Percentiles rank a stretch among this genome's conserved stretches.
Evolutionary conservation across 2,888 invertebrate species (phyloP).

Genomic region (Ormyrus nitidulus): DNA sequence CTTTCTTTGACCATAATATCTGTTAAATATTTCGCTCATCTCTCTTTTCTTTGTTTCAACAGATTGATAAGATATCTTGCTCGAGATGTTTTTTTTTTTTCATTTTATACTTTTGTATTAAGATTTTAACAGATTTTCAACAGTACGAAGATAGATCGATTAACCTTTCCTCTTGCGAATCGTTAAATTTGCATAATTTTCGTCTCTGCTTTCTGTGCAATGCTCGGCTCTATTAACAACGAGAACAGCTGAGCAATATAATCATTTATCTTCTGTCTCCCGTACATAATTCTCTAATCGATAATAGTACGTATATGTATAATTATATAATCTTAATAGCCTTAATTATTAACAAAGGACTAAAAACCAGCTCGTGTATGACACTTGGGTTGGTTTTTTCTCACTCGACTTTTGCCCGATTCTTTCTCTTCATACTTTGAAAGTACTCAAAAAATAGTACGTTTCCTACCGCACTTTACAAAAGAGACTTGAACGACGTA

Average conservation of each 20-base stretch:
- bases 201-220: constrained; percentile 36
- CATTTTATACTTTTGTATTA: constrained; percentile 22
- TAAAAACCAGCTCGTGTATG: constrained; percentile 24
- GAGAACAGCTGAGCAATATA: constrained; percentile 38
- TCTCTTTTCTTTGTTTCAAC: not conserved
- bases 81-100: not conserved
- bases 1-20: too few relatives aligned
- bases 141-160: not conserved
- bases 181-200: constrained; percentile 21
- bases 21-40: too few relatives aligned
- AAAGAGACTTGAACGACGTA: constrained; percentile 28
- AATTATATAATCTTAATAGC: constrained; percentile 29
- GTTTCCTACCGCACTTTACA: constrained; percentile 28
- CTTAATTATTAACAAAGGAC: constrained; percentile 35
- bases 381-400: constrained; percentile 22
- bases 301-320: constrained; percentile 22
- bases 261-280: constrained; percentile 10
- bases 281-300: constrained; percentile 8
- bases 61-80: too few relatives aligned
- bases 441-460: constrained; percentile 50
- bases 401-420: constrained; percentile 33
- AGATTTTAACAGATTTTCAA: constrained; percentile 22
- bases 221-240: constrained; percentile 32
- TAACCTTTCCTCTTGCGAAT: not conserved
- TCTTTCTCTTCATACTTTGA: constrained; percentile 8